phyloP scores from a whole-genome alignment of 2,797 vertebrate genomes.

The Poecilia picta region DNA sequence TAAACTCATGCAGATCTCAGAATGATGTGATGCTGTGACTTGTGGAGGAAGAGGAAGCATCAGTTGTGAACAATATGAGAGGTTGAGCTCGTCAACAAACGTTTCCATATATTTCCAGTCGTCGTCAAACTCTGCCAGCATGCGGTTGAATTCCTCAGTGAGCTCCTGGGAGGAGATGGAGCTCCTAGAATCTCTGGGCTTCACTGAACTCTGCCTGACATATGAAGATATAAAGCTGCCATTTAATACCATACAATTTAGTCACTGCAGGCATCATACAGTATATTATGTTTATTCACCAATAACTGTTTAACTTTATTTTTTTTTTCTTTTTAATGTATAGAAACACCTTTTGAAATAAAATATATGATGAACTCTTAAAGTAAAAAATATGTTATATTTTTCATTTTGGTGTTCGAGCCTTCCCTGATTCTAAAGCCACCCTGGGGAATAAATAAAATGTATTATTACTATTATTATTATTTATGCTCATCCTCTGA shows the following conservation, averaged over 20 bases:
- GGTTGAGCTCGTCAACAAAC: neutral
- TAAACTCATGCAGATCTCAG: neutral
- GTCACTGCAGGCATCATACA: no score
- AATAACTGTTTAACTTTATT: no score
- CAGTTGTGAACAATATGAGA: neutral
- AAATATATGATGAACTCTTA: neutral
- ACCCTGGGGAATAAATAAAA: no score
- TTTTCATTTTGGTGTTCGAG: neutral
- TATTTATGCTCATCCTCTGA: no score
- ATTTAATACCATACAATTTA: neutral
- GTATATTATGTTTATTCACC: neutral
- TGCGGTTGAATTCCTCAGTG: neutral
- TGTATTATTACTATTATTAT: no score
- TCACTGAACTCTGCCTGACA: neutral
- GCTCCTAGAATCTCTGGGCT: neutral
- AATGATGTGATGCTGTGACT: neutral
- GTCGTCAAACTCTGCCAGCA: neutral
- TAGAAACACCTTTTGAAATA: neutral
- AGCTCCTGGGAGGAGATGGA: neutral
- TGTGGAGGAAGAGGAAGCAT: neutral
- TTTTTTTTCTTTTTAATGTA: no score
- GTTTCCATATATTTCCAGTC: neutral
- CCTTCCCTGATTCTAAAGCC: no score
- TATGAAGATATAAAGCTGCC: neutral
- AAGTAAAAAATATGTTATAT: neutral